These are phyloP conservation scores for Machimus atricapillus DNA, from an alignment of 2,888 invertebrate species.

Conservation along the genomic window DNA sequence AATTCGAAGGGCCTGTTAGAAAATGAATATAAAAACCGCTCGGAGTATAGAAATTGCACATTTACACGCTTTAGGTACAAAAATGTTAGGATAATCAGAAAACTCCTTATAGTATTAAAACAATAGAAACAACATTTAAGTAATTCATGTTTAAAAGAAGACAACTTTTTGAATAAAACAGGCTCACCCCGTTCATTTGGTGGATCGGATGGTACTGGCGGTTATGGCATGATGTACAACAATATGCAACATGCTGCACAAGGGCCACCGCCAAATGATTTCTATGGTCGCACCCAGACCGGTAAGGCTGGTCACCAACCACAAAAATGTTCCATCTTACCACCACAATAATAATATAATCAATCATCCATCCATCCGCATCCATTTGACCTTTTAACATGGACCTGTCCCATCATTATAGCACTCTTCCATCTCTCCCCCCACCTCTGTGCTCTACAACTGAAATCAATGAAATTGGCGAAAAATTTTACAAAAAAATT, in stretches of 20 bases:
- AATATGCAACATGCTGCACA: constrained; percentile 55
- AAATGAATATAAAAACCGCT: background rate
- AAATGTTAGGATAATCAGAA: constrained; percentile 47
- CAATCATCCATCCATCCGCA: constrained; percentile 22
- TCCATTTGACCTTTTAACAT: background rate
- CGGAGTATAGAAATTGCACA: background rate
- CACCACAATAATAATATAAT: constrained; percentile 19
- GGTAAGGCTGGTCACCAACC: constrained; percentile 56
- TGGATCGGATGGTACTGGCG: constrained; percentile 57
- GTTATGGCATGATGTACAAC: constrained; percentile 57
- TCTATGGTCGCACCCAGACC: constrained; percentile 61
- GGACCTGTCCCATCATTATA: background rate
- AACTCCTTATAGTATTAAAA: constrained; percentile 27
- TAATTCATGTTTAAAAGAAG: constrained; percentile 49
- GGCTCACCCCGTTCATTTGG: constrained; percentile 62
- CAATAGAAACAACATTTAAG: constrained; percentile 41
- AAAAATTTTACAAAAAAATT: background rate
- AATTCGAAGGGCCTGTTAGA: background rate
- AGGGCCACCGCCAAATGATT: constrained; percentile 59
- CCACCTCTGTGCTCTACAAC: background rate
- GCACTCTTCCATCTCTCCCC: background rate
- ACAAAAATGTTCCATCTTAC: constrained; percentile 34
- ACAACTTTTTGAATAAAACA: constrained; percentile 56
- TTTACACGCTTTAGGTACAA: constrained; percentile 5
- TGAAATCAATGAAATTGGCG: constrained; percentile 25